These are phyloP conservation scores for Marasmarcha lunaedactyla DNA, from an alignment of 2,888 invertebrate genomes.

Conservation along the genomic window DNA sequence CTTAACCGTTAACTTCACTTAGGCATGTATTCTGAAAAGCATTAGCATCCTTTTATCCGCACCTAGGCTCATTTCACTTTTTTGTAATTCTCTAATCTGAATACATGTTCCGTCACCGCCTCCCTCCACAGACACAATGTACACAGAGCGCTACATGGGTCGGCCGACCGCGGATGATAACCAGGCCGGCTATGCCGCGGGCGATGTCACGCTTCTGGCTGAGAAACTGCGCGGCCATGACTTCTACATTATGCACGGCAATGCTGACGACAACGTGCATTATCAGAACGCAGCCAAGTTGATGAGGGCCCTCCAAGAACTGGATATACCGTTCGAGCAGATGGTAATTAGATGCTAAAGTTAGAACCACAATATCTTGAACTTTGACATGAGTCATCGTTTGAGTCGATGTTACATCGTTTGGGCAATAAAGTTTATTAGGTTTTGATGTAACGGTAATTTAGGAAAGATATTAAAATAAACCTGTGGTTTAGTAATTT, in stretches of 20 bases:
- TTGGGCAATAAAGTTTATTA: too few relatives aligned
- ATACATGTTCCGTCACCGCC: too few relatives aligned
- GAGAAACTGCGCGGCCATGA: slow-evolving; percentile 78
- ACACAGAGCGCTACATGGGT: slow-evolving; percentile 96
- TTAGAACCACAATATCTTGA: background rate
- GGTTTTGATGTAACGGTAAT: too few relatives aligned
- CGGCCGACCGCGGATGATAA: slow-evolving; percentile 81
- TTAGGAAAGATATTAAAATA: too few relatives aligned
- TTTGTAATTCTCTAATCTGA: too few relatives aligned
- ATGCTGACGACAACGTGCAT: slow-evolving; percentile 93
- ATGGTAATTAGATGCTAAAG: slow-evolving; percentile 68
- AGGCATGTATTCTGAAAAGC: too few relatives aligned
- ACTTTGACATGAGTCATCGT: background rate
- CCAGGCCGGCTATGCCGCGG: slow-evolving; percentile 75
- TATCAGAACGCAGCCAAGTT: slow-evolving; percentile 85
- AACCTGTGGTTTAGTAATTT: too few relatives aligned
- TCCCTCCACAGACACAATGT: slow-evolving; percentile 96
- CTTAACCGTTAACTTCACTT: too few relatives aligned
- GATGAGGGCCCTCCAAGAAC: slow-evolving; percentile 77
- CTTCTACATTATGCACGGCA: slow-evolving; percentile 89
- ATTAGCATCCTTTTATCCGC: too few relatives aligned
- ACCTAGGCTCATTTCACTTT: too few relatives aligned
- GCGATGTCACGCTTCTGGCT: slow-evolving; percentile 77
- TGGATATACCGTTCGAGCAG: slow-evolving; percentile 84
- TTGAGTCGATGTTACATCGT: background rate